Evolutionary conservation across 2,888 invertebrate species (phyloP).

Genomic region (Myathropa florea): DNA sequence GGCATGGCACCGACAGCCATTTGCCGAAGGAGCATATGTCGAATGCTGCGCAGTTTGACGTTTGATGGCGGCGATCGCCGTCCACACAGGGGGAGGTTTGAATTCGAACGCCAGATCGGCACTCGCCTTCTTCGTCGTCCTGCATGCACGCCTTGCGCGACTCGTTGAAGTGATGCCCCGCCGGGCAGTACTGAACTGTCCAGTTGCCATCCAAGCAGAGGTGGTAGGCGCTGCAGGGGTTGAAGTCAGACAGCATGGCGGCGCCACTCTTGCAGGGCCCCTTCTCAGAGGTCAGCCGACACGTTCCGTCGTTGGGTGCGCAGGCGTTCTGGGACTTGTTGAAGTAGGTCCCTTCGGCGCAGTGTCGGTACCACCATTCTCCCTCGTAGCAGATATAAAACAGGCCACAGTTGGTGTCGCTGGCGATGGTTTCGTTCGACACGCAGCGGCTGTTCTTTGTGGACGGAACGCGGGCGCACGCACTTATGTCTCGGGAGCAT

Average conservation of each 20-base stretch:
- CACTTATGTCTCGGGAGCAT: constrained; percentile 54
- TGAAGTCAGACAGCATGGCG: background rate
- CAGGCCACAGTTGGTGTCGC: constrained; percentile 72
- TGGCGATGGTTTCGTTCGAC: constrained; percentile 1
- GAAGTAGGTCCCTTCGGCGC: constrained; percentile 76
- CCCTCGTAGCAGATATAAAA: constrained; percentile 76
- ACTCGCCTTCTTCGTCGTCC: constrained; percentile 41
- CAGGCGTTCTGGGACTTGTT: constrained; percentile 75
- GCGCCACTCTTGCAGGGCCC: constrained; percentile 27
- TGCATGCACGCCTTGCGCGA: constrained; percentile 64
- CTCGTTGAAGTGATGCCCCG: constrained; percentile 72
- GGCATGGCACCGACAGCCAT: constrained; percentile 72
- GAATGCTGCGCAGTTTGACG: constrained; percentile 72
- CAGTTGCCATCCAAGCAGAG: constrained; percentile 72
- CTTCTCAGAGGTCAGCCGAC: background rate
- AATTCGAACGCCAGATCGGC: background rate
- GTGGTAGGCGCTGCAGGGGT: constrained; percentile 55
- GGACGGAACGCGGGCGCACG: constrained; percentile 71
- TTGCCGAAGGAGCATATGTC: constrained; percentile 67
- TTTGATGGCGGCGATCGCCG: constrained; percentile 47
- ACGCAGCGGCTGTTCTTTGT: constrained; percentile 25
- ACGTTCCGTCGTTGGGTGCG: constrained; percentile 72
- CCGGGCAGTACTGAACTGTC: constrained; percentile 61
- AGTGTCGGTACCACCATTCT: constrained; percentile 77
- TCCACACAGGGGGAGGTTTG: constrained; percentile 54